These are phyloP conservation scores for Pollimyrus isidori DNA, from an alignment of 2,113 vertebrate species.

Conservation along the genomic window DNA sequence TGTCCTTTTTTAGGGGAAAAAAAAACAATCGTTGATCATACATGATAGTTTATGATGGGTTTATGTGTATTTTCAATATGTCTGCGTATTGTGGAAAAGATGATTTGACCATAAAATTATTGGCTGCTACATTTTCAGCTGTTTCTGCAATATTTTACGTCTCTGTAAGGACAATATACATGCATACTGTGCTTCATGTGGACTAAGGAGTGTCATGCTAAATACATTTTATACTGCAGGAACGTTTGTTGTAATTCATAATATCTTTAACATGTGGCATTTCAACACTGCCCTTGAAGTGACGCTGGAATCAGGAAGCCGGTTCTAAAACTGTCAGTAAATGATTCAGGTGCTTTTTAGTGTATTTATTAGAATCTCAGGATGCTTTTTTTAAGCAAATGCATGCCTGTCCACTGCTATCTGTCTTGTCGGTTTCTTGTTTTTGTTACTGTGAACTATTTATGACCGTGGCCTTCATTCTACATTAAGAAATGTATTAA, in stretches of 20 bases:
- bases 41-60: neutral
- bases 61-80: neutral
- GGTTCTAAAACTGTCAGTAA: neutral
- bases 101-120: neutral
- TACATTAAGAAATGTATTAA: neutral
- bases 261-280: constrained; percentile 12
- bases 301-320: neutral
- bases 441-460: neutral
- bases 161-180: neutral
- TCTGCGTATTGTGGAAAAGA: neutral
- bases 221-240: neutral
- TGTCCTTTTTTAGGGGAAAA: neutral
- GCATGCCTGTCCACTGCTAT: neutral
- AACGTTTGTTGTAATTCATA: neutral
- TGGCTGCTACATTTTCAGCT: neutral
- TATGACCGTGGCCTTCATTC: neutral
- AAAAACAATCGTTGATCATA: neutral
- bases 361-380: neutral
- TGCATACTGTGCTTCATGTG: neutral
- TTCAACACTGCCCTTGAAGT: constrained; percentile 8
- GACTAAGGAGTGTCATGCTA: neutral
- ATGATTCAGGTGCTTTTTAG: neutral
- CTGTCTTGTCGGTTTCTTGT: neutral
- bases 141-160: neutral
- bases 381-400: neutral